Evolutionary conservation across 2,888 invertebrate genomes (phyloP), one percentile per base, ranked within the genome.

Genomic region (Synanthedon vespiformis): DNA sequence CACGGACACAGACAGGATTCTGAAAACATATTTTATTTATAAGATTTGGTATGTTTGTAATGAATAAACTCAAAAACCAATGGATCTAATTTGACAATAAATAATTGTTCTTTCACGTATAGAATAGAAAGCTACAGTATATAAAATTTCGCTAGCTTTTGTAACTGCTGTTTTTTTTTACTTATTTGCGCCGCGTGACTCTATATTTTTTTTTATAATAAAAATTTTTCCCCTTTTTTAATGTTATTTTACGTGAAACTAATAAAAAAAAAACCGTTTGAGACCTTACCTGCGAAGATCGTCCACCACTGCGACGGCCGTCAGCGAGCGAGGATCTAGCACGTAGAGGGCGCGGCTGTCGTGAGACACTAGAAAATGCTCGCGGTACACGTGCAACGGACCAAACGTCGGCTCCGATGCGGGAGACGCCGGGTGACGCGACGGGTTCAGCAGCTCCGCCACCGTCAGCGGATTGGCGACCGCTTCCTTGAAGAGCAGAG

Each of bases 401-500:
- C 81, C 78, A 54, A 84, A 66, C 57, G 67, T 62, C 62, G 66
- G 65, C 61, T 92, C 91, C 2, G 57, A 57, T 10, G 61, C 59
- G 1, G 60, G 12, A 48, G 60, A 68, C 0, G 60, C 56, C 55
- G 65, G 74, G 54, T 70, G 69, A 53, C 58, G 63, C 0, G 74
- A 62, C n/a, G 94, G 94, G 86, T 94, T 94, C 40, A 94, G 82
- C 2, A 94, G 86, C 57, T 92, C 92, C 40, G 93, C 93, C 67
- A 93, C 90, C 50, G 90, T 89, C 1, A 88, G 74, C 5, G 90
- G 89, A 66, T 89, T 89, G 0, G 79, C 70, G 58, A 85, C 79
- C 14, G 88, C 82, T 22, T 88, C 88, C 86, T 95, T 95, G 72
- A 96, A 96, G 22, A 96, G 89, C 49, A 95, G 83, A 0, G 97